Evolutionary conservation across 1,140 invertebrate species (phyloP), one percentile per base, ranked within the genome.

Genomic region (Monomorium pharaonis): DNA sequence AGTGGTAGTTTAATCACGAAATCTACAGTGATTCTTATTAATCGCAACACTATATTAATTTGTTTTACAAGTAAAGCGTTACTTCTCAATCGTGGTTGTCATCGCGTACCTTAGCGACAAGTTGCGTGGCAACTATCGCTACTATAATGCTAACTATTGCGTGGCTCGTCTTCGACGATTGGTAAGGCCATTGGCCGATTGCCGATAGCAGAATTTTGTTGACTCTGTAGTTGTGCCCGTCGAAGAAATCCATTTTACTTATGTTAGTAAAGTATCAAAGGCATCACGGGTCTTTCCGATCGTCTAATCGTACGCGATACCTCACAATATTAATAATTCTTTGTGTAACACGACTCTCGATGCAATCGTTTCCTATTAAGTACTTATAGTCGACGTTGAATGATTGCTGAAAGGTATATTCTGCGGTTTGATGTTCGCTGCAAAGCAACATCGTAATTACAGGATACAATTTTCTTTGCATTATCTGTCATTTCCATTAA

Each of bases 131-230:
- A 60, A 42, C 18, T 72, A 83, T 47, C 30, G 51, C 33, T 30
- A 27, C 67, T 44, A 83, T 58, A 37, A 83, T 21, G 18, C 58
- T 30, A 5, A 58, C 21, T 58, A 74, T 47, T 18, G n/a, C 30
- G 9, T 60, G 54, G 10, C 21, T 72, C 21, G 51, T 74, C 33
- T 4, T 83, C 1, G 67, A 58, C 37, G 78, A 83, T 58, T 92
- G 90, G 78, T 89, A 80, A 14, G 92, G 91, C 92, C 92, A 92
- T 1, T 78, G 78, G 5, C 90, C 90, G 1, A 92, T 18, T 2
- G n/a, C 10, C 2, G 30, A 88, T 16, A 92, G 24, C 12, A 91
- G 69, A 54, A 85, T 65, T 56, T 76, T 90, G 69, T 89, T 91
- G 18, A 88, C 24, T 85, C 27, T 83, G 37, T 83, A 83, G 14